phyloP scores from a whole-genome alignment of 2,113 vertebrate species.

The Zeus faber region DNA sequence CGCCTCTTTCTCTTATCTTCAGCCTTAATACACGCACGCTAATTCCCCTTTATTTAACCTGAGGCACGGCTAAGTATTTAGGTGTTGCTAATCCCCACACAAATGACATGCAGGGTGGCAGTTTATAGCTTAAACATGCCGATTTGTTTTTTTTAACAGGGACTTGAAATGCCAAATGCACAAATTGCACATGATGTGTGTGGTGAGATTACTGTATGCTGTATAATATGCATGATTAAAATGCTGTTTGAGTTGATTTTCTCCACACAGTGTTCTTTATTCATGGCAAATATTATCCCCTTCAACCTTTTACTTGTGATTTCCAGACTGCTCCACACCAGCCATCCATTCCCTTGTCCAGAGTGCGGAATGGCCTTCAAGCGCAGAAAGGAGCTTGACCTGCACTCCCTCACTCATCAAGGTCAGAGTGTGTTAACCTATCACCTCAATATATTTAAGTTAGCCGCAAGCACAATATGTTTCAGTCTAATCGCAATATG shows the following conservation, averaged over 20 bases:
- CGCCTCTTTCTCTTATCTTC: conserved; percentile 38
- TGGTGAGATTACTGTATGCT: not conserved
- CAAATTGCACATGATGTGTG: conserved; percentile 4
- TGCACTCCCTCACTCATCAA: conserved; percentile 84
- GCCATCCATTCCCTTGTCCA: conserved; percentile 83
- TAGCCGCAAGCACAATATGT: not conserved
- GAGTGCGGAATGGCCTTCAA: conserved; percentile 85
- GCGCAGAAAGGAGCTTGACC: conserved; percentile 83
- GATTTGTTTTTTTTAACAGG: conserved; percentile 1
- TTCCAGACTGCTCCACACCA: conserved; percentile 83
- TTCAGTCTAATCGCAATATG: not conserved
- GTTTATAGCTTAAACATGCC: conserved; percentile 13
- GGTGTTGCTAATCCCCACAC: conserved; percentile 30
- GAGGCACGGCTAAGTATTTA: conserved; percentile 37
- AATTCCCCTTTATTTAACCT: conserved; percentile 43
- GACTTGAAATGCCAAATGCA: too few relatives aligned
- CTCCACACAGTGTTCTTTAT: not conserved
- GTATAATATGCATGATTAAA: not conserved
- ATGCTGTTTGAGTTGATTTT: not conserved
- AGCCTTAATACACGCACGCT: conserved; percentile 21
- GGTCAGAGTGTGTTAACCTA: conserved; percentile 51
- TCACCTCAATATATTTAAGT: not conserved
- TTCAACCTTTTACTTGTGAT: not conserved
- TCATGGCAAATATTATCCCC: too few relatives aligned
- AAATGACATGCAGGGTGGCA: conserved; percentile 18